phyloP scores from a whole-genome alignment of 2,113 vertebrate species.

The Ammodytes marinus region DNA sequence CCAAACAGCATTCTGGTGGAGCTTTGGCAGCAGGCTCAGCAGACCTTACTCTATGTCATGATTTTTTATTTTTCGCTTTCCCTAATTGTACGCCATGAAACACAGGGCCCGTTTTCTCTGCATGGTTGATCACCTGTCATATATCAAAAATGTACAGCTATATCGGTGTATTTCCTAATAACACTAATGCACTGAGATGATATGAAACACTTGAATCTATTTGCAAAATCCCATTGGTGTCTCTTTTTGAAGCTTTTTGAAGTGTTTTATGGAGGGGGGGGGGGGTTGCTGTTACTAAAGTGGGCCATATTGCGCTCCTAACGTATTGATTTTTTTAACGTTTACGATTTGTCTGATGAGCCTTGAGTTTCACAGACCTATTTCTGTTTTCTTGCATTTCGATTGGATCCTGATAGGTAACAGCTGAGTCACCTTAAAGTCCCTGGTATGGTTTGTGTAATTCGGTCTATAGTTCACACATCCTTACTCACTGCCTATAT shows the following conservation, averaged over 20 bases:
- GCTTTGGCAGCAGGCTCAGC: conserved; percentile 31
- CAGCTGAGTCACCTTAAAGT: conserved; percentile 12
- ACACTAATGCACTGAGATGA: background rate
- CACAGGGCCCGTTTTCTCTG: background rate
- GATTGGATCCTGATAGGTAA: conserved; percentile 15
- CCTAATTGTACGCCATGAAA: conserved; percentile 46
- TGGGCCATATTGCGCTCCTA: background rate
- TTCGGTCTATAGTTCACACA: background rate
- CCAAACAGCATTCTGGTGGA: conserved; percentile 27
- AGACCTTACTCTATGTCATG: conserved; percentile 13
- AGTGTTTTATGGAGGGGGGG: background rate
- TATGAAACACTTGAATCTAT: conserved; percentile 11
- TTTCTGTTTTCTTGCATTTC: conserved; percentile 16
- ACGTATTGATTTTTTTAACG: background rate
- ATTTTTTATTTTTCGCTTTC: background rate
- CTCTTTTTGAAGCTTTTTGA: conserved; percentile 7
- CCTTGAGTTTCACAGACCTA: background rate
- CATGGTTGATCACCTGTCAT: conserved; percentile 35
- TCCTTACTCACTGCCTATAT: conserved; percentile 23
- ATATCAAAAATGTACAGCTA: conserved; percentile 16
- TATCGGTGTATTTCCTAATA: background rate
- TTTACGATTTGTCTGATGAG: background rate
- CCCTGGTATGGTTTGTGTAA: conserved; percentile 24
- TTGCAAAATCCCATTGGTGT: background rate
- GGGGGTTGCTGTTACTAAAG: background rate